phyloP scores from a whole-genome alignment of 92 coral and sea anemone species.

The Muricea muricata region DNA sequence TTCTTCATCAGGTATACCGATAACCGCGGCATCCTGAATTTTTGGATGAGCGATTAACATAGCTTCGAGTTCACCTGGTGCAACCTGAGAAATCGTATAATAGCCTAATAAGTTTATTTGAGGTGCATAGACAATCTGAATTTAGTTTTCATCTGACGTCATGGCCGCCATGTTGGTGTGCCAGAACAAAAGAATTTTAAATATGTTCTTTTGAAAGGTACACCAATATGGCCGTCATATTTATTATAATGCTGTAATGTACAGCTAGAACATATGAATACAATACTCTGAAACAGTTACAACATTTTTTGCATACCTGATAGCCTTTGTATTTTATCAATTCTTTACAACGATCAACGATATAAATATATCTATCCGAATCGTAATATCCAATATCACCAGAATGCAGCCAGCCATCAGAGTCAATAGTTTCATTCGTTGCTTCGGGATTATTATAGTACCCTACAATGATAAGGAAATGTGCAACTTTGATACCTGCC shows the following conservation, averaged over 20 bases:
- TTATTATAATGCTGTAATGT: too few species aligned
- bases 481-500: too few species aligned
- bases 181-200: too few species aligned
- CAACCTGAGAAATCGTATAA: constrained; percentile 69
- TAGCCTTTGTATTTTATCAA: constrained; percentile 90
- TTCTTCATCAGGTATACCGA: constrained; percentile 77
- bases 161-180: too few species aligned
- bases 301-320: constrained; percentile 68
- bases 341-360: constrained; percentile 90
- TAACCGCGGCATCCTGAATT: constrained; percentile 81
- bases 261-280: too few species aligned
- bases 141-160: too few species aligned
- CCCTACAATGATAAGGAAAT: constrained; percentile 70
- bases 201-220: too few species aligned
- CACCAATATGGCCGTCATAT: too few species aligned
- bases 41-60: constrained; percentile 80
- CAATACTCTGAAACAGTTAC: too few species aligned
- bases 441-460: constrained; percentile 85
- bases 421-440: constrained; percentile 71
- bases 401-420: constrained; percentile 89
- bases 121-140: too few species aligned
- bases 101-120: background rate
- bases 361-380: constrained; percentile 74
- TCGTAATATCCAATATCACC: constrained; percentile 94
- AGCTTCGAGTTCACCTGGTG: constrained; percentile 93